Conservation (phyloP, 2,797 vertebrate genomes). For the Sarcoramphus papa region DNA sequence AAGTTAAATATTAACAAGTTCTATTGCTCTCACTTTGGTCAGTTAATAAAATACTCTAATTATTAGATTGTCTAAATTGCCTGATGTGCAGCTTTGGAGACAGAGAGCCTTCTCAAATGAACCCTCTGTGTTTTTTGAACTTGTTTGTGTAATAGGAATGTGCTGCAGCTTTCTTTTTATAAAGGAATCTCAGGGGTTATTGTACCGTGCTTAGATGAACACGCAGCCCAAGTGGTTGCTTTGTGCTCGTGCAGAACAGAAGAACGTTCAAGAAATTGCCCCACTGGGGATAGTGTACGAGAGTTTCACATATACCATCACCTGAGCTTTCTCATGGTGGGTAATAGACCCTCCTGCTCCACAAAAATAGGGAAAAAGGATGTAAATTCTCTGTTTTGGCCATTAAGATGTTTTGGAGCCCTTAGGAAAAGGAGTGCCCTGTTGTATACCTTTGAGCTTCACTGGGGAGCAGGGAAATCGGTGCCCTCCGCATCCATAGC, state of each 20-base stretch:
- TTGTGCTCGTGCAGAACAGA: not conserved
- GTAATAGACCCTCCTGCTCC: not conserved
- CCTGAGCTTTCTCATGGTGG: not conserved
- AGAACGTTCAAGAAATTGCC: not conserved
- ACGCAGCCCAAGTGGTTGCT: rapidly evolving
- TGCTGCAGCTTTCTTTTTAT: not conserved
- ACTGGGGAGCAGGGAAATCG: rapidly evolving
- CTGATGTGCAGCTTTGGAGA: not conserved
- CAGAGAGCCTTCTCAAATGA: not conserved
- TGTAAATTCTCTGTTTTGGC: not conserved
- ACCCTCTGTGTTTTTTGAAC: not conserved
- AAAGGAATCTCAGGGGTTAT: not conserved
- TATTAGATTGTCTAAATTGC: not conserved
- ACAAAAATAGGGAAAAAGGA: not conserved
- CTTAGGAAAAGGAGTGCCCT: not conserved
- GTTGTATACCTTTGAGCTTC: not conserved
- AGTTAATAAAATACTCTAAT: conserved; percentile 24
- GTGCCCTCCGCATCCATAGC: too few species aligned
- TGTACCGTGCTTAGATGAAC: not conserved
- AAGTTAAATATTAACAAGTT: not conserved
- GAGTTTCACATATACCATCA: not conserved
- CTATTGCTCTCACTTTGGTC: not conserved
- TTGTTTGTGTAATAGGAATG: not conserved
- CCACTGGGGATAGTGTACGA: not conserved
- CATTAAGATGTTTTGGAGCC: not conserved